Evolutionary conservation across 2,797 vertebrate genomes (phyloP).

Genomic region (Hemibagrus guttatus): DNA sequence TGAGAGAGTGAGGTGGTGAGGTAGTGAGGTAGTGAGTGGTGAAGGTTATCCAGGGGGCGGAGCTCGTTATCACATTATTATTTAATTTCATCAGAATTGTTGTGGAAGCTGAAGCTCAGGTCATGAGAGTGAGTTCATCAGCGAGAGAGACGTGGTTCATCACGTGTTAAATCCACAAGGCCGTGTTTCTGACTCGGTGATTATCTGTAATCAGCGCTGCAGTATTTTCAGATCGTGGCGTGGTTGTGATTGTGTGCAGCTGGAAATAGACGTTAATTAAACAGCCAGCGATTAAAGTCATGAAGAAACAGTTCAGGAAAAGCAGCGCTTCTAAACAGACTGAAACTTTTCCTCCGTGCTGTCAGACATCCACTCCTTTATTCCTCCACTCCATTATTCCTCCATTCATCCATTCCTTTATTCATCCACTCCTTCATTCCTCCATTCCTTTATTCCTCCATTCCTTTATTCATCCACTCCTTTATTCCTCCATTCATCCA

Average conservation of each 20-base stretch:
- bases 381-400: not conserved
- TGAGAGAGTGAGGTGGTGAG: too few relatives aligned
- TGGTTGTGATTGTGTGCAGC: constrained; percentile 18
- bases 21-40: not conserved
- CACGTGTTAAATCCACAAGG: not conserved
- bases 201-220: not conserved
- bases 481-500: not conserved
- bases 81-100: too few relatives aligned
- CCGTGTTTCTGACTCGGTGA: not conserved
- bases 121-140: not conserved
- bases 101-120: not conserved
- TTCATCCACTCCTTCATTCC: not conserved
- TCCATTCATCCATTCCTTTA: not conserved
- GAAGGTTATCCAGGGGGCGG: too few relatives aligned
- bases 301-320: constrained; percentile 2
- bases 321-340: not conserved
- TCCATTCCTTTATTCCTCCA: too few relatives aligned
- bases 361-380: not conserved
- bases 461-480: not conserved
- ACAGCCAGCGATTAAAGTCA: constrained; percentile 17
- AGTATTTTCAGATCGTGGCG: not conserved
- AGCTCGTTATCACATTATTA: not conserved
- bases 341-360: not conserved
- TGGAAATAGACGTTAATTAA: constrained; percentile 25
- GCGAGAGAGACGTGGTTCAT: not conserved